Conservation (phyloP, 2,888 invertebrate species). For the Eulithis testata region DNA sequence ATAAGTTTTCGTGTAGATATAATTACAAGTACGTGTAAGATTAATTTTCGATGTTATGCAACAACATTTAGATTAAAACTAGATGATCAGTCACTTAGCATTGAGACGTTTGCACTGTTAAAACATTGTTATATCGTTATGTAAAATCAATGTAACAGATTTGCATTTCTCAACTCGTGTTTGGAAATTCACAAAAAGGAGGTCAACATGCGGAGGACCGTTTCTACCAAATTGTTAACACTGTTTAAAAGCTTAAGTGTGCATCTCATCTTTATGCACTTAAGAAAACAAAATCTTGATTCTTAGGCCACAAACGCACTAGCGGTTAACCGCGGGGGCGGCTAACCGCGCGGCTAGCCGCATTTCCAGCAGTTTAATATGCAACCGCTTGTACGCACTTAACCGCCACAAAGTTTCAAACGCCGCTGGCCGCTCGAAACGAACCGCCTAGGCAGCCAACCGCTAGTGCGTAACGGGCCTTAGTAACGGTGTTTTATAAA, state of each 20-base stretch:
- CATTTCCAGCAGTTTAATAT: too few species aligned
- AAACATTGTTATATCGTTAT: conserved; percentile 37
- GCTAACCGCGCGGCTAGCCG: too few species aligned
- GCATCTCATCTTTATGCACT: conserved; percentile 10
- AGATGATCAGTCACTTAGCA: conserved; percentile 42
- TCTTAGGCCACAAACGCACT: too few species aligned
- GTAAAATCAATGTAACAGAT: conserved; percentile 33
- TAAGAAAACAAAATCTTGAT: conserved; percentile 14
- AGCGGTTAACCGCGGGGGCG: too few species aligned
- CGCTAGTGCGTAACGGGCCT: too few species aligned
- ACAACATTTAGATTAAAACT: conserved; percentile 41
- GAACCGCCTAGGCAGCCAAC: too few species aligned
- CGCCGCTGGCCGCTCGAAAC: too few species aligned
- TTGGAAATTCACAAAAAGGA: conserved; percentile 36
- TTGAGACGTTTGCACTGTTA: conserved; percentile 35
- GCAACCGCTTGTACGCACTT: too few species aligned
- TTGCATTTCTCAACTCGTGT: conserved; percentile 27
- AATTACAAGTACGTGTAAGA: conserved; percentile 55
- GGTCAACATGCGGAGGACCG: conserved; percentile 34
- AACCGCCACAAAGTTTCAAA: too few species aligned
- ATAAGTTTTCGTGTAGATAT: conserved; percentile 79
- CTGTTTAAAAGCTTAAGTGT: conserved; percentile 26
- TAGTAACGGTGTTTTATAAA: conserved; percentile 28
- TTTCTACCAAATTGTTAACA: conserved; percentile 29
- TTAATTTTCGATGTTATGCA: conserved; percentile 53